These are phyloP conservation scores for Xestia ashworthii DNA, from an alignment of 2,888 invertebrate species.

Conservation along the genomic window DNA sequence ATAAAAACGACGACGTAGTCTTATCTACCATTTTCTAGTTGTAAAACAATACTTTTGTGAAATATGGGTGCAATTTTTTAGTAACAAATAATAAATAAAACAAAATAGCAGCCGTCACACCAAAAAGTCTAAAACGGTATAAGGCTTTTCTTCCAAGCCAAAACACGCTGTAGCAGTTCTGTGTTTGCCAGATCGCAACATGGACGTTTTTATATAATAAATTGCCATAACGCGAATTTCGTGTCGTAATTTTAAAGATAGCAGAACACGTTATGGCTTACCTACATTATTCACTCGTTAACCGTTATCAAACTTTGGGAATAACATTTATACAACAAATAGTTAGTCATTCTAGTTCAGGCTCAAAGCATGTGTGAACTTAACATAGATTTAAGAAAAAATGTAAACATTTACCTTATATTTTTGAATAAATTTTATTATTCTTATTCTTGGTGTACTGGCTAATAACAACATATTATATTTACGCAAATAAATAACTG, in stretches of 20 bases:
- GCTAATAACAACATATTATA: conserved; percentile 34
- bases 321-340: neutral
- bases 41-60: neutral
- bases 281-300: neutral
- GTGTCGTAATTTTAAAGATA: neutral
- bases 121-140: neutral
- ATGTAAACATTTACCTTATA: no score
- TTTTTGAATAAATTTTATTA: no score
- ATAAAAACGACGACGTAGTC: neutral
- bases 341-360: no score
- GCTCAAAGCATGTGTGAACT: no score
- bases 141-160: neutral
- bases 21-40: neutral
- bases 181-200: neutral
- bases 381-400: no score
- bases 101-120: neutral
- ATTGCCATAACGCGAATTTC: neutral
- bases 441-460: neutral
- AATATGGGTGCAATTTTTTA: neutral
- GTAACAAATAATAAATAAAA: neutral
- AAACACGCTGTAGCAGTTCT: neutral
- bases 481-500: conserved; percentile 53
- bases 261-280: neutral
- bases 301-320: neutral
- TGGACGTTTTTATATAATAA: neutral